Base-by-base conservation (phyloP, 2,888 invertebrate genomes). In the Thereva unica region DNA sequence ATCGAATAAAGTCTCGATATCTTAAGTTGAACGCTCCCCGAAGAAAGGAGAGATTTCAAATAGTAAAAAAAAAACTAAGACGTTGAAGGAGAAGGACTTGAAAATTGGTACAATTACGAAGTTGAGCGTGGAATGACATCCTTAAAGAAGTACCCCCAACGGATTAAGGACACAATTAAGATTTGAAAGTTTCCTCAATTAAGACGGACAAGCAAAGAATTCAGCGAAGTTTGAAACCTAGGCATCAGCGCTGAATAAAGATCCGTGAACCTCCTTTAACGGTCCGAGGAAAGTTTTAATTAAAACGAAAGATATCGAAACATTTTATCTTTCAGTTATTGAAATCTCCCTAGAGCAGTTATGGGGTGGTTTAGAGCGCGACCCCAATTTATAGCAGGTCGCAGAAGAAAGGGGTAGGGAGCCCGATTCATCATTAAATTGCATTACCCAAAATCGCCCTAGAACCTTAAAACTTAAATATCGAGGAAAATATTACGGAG, bases 371-470 rank as follows among this genome's bases (percentile, higher is more conserved):
- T 23, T 23, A 23, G 23, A 23, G 23, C 23, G 23, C 23, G 23
- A 2, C 23, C 23, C 23, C 23, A 23, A 23, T 23, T 23, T 23
- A 23, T 23, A 23, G 23, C 1, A 4, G 35, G 42, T 6, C 23
- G 8, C 9, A 5, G 56, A 40, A 50, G 53, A 35, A n/a, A 34
- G 35, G n/a, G 56, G 35, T 12, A 12, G 40, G 42, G 49, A 50
- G 57, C 50, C 49, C 35, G 49, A 66, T 66, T 66, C 57, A 66
- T 66, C 57, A 66, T 57, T 56, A 66, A 66, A 66, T 66, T 56
- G 66, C 66, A 66, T 66, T 66, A 66, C 66, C 56, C 57, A 50
- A 56, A 47, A 38, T 52, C 8, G 34, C 8, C n/a, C 23, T 23
- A 23, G 23, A 23, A 23, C 23, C 23, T 23, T 23, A 23, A n/a